Evolutionary conservation across 2,113 vertebrate genomes (phyloP).

Genomic region (Morone saxatilis): DNA sequence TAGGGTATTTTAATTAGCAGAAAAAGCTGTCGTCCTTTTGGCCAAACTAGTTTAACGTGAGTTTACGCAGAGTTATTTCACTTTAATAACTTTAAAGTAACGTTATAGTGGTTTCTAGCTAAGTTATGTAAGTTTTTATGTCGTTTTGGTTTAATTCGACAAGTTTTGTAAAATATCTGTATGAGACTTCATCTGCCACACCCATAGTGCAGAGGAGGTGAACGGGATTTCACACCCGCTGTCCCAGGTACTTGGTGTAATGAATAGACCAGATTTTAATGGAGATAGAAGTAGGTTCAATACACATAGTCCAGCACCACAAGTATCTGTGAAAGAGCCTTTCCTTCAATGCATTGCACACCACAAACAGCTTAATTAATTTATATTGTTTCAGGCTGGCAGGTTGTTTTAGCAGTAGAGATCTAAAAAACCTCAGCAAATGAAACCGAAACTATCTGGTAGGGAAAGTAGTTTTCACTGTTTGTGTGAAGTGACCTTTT

Average conservation of each 20-base stretch:
- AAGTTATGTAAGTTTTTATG: too few species aligned
- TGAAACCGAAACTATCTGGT: not conserved
- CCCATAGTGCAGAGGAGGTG: slow-evolving; percentile 23
- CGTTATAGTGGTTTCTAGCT: too few species aligned
- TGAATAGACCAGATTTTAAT: not conserved
- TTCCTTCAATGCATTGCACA: not conserved
- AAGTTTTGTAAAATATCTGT: not conserved
- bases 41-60: too few species aligned
- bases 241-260: not conserved
- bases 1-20: not conserved
- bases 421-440: not conserved
- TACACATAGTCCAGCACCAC: not conserved
- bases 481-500: slow-evolving; percentile 24
- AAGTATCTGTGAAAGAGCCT: not conserved
- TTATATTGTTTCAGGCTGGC: not conserved
- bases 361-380: not conserved
- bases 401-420: not conserved
- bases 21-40: too few species aligned
- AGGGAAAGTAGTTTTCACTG: not conserved
- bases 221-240: not conserved
- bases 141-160: too few species aligned
- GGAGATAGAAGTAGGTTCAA: not conserved
- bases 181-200: slow-evolving; percentile 37
- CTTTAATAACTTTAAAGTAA: not conserved
- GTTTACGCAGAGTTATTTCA: not conserved